These are phyloP conservation scores for Caligus rogercresseyi DNA, from an alignment of 1,140 invertebrate genomes.

Conservation along the genomic window DNA sequence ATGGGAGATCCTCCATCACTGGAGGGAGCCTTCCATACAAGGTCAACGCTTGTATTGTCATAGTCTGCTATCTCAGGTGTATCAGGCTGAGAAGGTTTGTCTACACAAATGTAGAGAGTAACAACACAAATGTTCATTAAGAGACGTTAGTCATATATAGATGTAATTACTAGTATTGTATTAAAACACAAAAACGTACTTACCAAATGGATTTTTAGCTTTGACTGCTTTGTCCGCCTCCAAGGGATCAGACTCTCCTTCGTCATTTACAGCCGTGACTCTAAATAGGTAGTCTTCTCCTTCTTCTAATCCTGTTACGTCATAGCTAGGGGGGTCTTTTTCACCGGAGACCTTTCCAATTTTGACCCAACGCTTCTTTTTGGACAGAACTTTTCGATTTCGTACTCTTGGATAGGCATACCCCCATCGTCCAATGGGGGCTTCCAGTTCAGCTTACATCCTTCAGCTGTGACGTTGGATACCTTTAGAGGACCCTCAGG, in stretches of 20 bases:
- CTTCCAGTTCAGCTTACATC: constrained; percentile 90
- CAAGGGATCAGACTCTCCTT: constrained; percentile 86
- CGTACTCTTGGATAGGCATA: constrained; percentile 52
- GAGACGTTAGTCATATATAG: not conserved
- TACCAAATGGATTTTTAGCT: constrained; percentile 93
- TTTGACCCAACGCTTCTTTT: constrained; percentile 16
- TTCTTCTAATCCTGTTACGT: constrained; percentile 15
- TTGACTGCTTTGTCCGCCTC: constrained; percentile 59
- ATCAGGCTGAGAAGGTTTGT: constrained; percentile 64
- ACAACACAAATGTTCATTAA: constrained; percentile 21
- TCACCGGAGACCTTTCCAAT: constrained; percentile 12
- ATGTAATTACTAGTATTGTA: not conserved
- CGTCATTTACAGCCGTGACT: constrained; percentile 82
- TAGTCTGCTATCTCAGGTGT: constrained; percentile 78
- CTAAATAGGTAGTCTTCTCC: constrained; percentile 29
- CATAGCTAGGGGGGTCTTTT: constrained; percentile 6
- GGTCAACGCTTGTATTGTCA: constrained; percentile 74
- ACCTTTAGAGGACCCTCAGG: constrained; percentile 74
- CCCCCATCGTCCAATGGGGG: constrained; percentile 94
- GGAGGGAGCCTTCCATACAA: constrained; percentile 83
- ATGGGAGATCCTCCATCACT: constrained; percentile 86
- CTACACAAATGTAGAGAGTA: constrained; percentile 30
- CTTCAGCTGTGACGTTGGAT: constrained; percentile 42
- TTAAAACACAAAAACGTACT: constrained; percentile 27
- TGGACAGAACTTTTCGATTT: constrained; percentile 16